phyloP scores from a whole-genome alignment of 2,113 vertebrate genomes.

The Synodontis membranacea region DNA sequence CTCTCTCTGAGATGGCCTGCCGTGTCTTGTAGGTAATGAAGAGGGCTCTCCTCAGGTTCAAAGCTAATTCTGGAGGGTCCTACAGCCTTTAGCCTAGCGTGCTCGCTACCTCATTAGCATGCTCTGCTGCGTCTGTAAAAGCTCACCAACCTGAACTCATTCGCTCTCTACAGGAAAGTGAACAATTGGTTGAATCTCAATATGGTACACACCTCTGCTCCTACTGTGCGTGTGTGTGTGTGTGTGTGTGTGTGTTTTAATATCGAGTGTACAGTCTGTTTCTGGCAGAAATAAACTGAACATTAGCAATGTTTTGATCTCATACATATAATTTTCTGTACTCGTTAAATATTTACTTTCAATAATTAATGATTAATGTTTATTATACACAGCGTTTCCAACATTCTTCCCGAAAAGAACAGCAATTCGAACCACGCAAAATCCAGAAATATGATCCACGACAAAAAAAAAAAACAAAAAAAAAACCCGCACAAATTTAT shows the following conservation, averaged over 20 bases:
- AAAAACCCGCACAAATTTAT: background rate
- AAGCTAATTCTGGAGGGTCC: conserved; percentile 49
- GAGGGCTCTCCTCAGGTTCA: conserved; percentile 37
- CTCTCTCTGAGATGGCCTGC: conserved; percentile 15
- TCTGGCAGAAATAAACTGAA: background rate
- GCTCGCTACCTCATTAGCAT: conserved; percentile 69
- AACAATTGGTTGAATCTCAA: conserved; percentile 69
- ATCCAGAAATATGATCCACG: background rate
- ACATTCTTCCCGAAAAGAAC: background rate
- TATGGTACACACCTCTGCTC: conserved; percentile 52
- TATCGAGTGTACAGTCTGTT: background rate
- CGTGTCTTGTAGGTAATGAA: conserved; percentile 43
- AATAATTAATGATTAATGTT: background rate
- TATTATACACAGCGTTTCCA: background rate
- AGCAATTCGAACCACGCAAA: background rate
- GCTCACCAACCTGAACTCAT: conserved; percentile 71
- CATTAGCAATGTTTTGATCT: background rate
- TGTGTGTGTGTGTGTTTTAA: background rate
- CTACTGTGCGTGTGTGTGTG: conserved; percentile 33
- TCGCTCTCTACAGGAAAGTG: conserved; percentile 69
- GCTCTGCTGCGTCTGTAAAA: conserved; percentile 66
- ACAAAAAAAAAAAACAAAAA: too few relatives aligned
- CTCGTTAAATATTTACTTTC: background rate
- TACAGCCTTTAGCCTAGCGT: conserved; percentile 48
- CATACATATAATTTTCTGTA: background rate